phyloP scores from a whole-genome alignment of 2,113 vertebrate genomes.

The Microcebus ravelobensis region DNA sequence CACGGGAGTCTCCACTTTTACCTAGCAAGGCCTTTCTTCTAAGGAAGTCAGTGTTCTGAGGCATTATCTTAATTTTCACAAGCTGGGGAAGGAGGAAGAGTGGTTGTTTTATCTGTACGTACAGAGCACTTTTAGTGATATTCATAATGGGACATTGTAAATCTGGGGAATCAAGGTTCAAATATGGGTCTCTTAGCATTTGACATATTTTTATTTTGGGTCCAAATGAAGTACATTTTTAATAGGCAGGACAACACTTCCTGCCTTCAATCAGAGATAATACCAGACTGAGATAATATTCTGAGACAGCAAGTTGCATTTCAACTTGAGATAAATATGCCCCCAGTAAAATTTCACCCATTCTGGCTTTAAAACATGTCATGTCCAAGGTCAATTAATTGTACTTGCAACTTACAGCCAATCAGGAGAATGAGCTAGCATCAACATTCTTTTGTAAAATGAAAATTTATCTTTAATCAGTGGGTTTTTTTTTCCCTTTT shows the following conservation, averaged over 20 bases:
- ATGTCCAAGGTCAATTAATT: constrained; percentile 69
- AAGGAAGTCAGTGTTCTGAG: neutral
- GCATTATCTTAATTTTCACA: constrained; percentile 47
- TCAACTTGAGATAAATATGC: constrained; percentile 69
- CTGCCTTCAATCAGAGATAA: constrained; percentile 62
- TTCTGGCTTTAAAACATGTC: constrained; percentile 60
- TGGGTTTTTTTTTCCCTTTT: neutral
- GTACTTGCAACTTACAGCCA: constrained; percentile 69
- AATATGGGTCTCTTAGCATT: constrained; percentile 55
- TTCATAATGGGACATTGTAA: constrained; percentile 61
- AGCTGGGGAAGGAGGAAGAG: constrained; percentile 20
- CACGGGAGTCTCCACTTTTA: neutral
- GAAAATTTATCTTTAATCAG: constrained; percentile 70
- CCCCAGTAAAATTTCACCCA: constrained; percentile 55
- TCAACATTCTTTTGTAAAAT: constrained; percentile 62
- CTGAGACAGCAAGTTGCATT: constrained; percentile 58
- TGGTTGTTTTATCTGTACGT: constrained; percentile 47
- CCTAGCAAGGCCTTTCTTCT: constrained; percentile 21
- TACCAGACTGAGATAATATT: constrained; percentile 55
- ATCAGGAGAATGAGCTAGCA: constrained; percentile 56
- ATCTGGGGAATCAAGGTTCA: constrained; percentile 63
- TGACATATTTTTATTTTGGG: constrained; percentile 74
- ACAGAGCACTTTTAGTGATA: constrained; percentile 38
- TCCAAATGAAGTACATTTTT: constrained; percentile 64
- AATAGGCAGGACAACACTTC: constrained; percentile 57